Evolutionary conservation across 2,888 invertebrate genomes (phyloP), one percentile per base, ranked within the genome.

Genomic region (Syritta pipiens): DNA sequence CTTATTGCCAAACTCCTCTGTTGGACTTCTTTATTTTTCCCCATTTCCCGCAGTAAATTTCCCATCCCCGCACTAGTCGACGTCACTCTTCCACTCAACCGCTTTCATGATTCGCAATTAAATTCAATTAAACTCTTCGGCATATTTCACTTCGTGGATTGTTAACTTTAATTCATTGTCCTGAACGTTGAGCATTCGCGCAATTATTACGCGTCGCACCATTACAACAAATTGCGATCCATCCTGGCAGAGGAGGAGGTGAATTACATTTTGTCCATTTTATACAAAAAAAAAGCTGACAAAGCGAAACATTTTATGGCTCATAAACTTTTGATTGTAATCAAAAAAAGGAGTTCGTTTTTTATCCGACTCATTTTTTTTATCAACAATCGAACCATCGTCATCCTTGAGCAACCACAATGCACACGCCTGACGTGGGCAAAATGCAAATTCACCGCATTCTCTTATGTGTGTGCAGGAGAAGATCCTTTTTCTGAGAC

Each of bases 231-330:
- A n/a, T n/a, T n/a, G n/a, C 40, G 7, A 19, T 7, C 12, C 19
- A 40, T 1, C 3, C 19, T 2, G 4, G 2, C 10, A 22, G 24
- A 24, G 17, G 35, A 26, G 26, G 10, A 20, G 24, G 20, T 37
- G 37, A 71, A 77, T 77, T 77, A 77, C 77, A 77, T 60, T 77
- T 72, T 65, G 48, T 2, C 59, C 71, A 60, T 77, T 77, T 60
- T 48, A 67, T 72, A 65, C 55, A 67, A 72, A 72, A 65, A 77
- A 65, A 72, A 49, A 32, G 3, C 53, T 46, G 77, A 65, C n/a
- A 77, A 57, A 72, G 55, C 71, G 59, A 71, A 65, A 60, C 65
- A 65, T 67, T 77, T 77, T 67, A 77, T 77, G 77, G 65, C 30
- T 72, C 77, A 59, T 77, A 77, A 77, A 72, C 22, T 77, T 57